phyloP scores from a whole-genome alignment of 1,140 invertebrate genomes.

The Drosophila chauvacae region DNA sequence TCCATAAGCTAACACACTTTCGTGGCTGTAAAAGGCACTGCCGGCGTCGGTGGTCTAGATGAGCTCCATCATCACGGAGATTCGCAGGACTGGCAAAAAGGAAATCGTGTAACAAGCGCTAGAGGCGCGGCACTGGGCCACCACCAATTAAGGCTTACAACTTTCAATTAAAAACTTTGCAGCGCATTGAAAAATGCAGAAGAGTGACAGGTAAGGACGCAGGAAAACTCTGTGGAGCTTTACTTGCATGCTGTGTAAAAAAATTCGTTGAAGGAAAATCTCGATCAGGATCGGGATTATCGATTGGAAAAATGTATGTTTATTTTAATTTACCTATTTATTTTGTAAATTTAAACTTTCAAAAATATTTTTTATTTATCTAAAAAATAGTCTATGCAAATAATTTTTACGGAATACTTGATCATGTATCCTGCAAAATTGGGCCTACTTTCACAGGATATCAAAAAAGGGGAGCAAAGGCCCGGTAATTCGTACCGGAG shows the following conservation, averaged over 20 bases:
- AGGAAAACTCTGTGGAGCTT: background rate
- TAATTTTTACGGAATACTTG: no score
- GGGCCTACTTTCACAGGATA: background rate
- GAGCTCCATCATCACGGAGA: conserved; percentile 13
- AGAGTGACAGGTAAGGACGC: conserved; percentile 17
- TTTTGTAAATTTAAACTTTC: no score
- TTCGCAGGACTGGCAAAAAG: conserved; percentile 15
- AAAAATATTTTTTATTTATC: no score
- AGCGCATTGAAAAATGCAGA: conserved; percentile 14
- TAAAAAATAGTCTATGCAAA: no score
- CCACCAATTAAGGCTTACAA: conserved; percentile 22
- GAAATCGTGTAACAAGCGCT: conserved; percentile 23
- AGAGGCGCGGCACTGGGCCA: conserved; percentile 13
- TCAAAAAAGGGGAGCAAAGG: background rate
- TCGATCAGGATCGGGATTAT: background rate
- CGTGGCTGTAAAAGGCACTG: conserved; percentile 9
- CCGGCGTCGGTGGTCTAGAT: conserved; percentile 10
- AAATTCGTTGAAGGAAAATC: background rate
- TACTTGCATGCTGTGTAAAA: background rate
- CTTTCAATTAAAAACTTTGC: conserved; percentile 23
- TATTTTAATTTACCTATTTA: no score
- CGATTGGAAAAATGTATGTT: no score
- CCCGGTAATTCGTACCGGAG: background rate
- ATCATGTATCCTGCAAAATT: background rate
- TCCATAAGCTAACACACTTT: conserved; percentile 19